Percentiles rank a stretch among this genome's conserved stretches.
Evolutionary conservation across 2,797 vertebrate genomes (phyloP).

Genomic region (Thunnus albacares): DNA sequence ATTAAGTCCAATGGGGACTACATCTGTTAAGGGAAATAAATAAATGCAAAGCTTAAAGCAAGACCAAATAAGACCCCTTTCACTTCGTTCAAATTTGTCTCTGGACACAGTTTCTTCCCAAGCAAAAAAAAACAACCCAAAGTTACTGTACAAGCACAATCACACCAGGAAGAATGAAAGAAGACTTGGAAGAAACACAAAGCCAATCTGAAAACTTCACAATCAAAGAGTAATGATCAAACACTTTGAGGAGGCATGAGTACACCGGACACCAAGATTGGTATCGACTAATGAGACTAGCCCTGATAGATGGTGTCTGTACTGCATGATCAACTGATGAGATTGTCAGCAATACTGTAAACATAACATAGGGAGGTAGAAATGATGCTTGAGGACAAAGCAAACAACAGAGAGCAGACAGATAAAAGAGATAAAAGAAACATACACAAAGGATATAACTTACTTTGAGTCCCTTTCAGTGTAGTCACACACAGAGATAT

Average conservation of each 20-base stretch:
- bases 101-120: not conserved
- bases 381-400: conserved; percentile 1
- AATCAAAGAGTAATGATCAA: not conserved
- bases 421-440: not conserved
- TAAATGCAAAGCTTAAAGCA: conserved; percentile 3
- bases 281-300: conserved; percentile 1
- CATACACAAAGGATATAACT: not conserved
- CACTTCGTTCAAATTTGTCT: not conserved
- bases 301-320: not conserved
- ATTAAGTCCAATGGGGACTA: conserved; percentile 40
- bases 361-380: conserved; percentile 25
- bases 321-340: not conserved
- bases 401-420: not conserved
- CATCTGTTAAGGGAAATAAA: conserved; percentile 30
- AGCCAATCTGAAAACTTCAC: conserved; percentile 27
- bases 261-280: not conserved
- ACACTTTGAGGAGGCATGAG: not conserved
- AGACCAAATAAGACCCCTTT: not conserved
- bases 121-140: not conserved
- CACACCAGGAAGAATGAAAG: not conserved
- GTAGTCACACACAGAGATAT: not conserved
- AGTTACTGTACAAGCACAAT: not conserved
- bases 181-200: conserved; percentile 2
- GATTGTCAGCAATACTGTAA: not conserved
- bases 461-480: not conserved